Conservation (phyloP, 2,797 vertebrate genomes). For the Vespertilio murinus region DNA sequence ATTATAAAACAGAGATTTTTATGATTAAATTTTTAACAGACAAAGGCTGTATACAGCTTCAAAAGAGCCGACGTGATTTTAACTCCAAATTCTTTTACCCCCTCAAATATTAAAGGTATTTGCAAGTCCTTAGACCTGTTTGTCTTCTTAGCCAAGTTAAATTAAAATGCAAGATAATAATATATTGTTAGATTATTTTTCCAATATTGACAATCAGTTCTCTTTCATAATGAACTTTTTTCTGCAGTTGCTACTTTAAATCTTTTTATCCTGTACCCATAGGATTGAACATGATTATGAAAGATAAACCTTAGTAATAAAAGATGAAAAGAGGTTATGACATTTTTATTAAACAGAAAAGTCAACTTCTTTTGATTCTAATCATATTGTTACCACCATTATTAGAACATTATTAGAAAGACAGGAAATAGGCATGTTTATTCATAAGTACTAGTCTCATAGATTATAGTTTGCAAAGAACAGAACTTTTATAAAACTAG, state of each 20-base stretch:
- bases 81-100: slow-evolving; percentile 72
- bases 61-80: slow-evolving; percentile 70
- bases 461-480: slow-evolving; percentile 49
- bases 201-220: slow-evolving; percentile 83
- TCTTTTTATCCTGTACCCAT: slow-evolving; percentile 78
- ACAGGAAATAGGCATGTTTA: slow-evolving; percentile 65
- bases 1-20: slow-evolving; percentile 68
- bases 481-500: slow-evolving; percentile 32
- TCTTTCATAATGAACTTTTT: slow-evolving; percentile 78
- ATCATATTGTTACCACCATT: slow-evolving; percentile 71
- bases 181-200: slow-evolving; percentile 85
- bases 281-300: slow-evolving; percentile 81
- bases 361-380: slow-evolving; percentile 78
- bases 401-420: slow-evolving; percentile 71
- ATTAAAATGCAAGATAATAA: slow-evolving; percentile 83
- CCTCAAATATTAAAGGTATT: slow-evolving; percentile 79
- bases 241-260: slow-evolving; percentile 75
- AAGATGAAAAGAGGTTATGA: slow-evolving; percentile 81
- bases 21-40: slow-evolving; percentile 77
- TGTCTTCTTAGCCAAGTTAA: slow-evolving; percentile 83
- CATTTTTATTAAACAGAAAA: slow-evolving; percentile 82
- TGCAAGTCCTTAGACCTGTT: slow-evolving; percentile 79
- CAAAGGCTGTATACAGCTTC: slow-evolving; percentile 63
- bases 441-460: slow-evolving; percentile 55
- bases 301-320: slow-evolving; percentile 80